Percentiles rank a stretch among this genome's conserved stretches.
phyloP scores from a whole-genome alignment of 2,113 vertebrate species.

The Eolophus roseicapilla region DNA sequence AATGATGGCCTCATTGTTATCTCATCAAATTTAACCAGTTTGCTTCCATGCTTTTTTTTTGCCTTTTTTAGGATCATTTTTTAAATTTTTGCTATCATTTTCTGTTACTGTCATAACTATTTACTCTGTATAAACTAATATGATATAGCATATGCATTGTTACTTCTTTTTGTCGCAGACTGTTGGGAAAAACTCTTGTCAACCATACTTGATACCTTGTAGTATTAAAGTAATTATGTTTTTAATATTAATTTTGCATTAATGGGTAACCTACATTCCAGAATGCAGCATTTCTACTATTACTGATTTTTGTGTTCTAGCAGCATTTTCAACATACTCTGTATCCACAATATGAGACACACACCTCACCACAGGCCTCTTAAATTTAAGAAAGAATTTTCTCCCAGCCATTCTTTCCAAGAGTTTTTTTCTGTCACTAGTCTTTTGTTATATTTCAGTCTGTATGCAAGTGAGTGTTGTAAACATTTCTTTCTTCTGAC shows the following conservation, averaged over 20 bases:
- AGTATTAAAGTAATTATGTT: background rate
- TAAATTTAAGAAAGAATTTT: background rate
- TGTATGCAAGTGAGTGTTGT: background rate
- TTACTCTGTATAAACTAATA: background rate
- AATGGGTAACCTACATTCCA: background rate
- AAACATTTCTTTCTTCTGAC: background rate
- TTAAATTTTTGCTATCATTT: background rate
- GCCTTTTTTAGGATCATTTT: background rate
- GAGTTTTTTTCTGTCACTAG: background rate
- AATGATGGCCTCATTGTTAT: background rate
- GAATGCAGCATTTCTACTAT: background rate
- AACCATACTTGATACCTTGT: background rate
- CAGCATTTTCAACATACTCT: background rate
- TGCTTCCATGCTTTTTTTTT: background rate
- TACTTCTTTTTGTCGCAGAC: background rate
- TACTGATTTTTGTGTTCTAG: background rate
- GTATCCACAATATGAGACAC: background rate
- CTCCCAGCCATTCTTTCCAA: background rate
- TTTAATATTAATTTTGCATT: background rate
- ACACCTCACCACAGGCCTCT: background rate
- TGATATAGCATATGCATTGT: background rate
- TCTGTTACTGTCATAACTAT: background rate
- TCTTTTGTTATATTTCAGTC: background rate
- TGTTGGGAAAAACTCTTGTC: background rate
- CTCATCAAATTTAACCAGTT: background rate